Evolutionary conservation across 2,888 invertebrate species (phyloP).

Genomic region (Prosopocoilus inquinatus): DNA sequence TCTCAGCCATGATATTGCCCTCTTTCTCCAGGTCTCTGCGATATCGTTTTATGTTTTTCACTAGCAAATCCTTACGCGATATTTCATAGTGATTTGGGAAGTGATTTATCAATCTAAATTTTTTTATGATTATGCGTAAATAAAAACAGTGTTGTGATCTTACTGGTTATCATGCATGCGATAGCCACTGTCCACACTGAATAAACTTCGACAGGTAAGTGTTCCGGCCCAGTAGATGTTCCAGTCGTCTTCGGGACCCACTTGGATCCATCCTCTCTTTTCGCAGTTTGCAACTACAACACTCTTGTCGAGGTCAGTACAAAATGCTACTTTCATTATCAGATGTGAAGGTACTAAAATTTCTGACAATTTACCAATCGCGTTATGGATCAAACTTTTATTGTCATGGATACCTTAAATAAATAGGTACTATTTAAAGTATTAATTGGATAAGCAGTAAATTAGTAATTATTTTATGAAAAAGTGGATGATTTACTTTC

Average conservation of each 20-base stretch:
- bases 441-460: no score
- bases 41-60: slow-evolving; percentile 94
- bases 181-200: slow-evolving; percentile 89
- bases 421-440: no score
- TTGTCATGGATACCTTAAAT: background rate
- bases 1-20: slow-evolving; percentile 81
- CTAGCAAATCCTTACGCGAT: slow-evolving; percentile 92
- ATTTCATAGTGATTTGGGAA: slow-evolving; percentile 96
- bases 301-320: slow-evolving; percentile 91
- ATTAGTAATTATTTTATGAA: no score
- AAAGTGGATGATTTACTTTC: no score
- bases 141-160: slow-evolving; percentile 37
- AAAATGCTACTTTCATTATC: slow-evolving; percentile 60
- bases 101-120: slow-evolving; percentile 81
- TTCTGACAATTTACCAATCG: slow-evolving; percentile 17
- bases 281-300: slow-evolving; percentile 91
- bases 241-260: slow-evolving; percentile 90
- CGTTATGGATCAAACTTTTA: slow-evolving; percentile 1
- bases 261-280: slow-evolving; percentile 86
- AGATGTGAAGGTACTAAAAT: background rate
- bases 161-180: slow-evolving; percentile 90
- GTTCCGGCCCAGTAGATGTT: slow-evolving; percentile 95
- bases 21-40: slow-evolving; percentile 90
- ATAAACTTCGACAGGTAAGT: slow-evolving; percentile 85
- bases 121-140: slow-evolving; percentile 5